Base-by-base conservation (phyloP, 2,797 vertebrate species). In the Sebastolobus altivelis region DNA sequence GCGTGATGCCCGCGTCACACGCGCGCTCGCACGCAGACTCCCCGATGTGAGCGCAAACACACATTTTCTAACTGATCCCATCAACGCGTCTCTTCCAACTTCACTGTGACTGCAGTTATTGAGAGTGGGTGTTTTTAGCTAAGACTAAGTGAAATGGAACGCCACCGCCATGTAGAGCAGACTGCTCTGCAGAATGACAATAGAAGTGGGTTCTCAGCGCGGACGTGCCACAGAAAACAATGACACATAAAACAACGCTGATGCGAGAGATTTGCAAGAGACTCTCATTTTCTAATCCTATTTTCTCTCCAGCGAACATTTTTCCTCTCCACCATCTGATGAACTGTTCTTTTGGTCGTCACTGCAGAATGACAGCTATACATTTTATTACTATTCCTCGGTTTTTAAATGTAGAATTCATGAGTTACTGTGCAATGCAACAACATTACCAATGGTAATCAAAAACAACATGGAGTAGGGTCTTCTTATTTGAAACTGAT, bases 121-220 rank as follows among this genome's bases (percentile, higher is more conserved):
- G 56, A 74, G 80, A 84, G 88, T 85, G 84, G 85, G 83, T 81
- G 87, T 89, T 88, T 54, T 81, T 66, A 84, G 72, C 80, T 77
- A 82, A 90, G 86, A 87, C 83, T 62, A 68, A 88, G 82, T 88
- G 80, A 80, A 85, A 86, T 68, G 80, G 81, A 92, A 89, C 74
- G 58, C 35, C 72, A 73, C 83, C 69, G 37, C 68, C 73, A 25
- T 58, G 83, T 62, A 71, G 69, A 82, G 82, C 87, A 70, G 65
- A 72, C 78, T 72, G 79, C 87, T 88, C 73, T 65, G 78, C 66
- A 69, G 83, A 77, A 84, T 85, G 71, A 87, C 88, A 87, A 80
- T 49, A 66, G 33, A 70, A 80, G 81, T 71, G 78, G 85, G 75
- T 68, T 88, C 83, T 83, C 87, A 82, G 88, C 56, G 6, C 67